These are phyloP conservation scores for Drosophila sturtevanti DNA, from an alignment of 1,140 invertebrate genomes.

Conservation along the genomic window DNA sequence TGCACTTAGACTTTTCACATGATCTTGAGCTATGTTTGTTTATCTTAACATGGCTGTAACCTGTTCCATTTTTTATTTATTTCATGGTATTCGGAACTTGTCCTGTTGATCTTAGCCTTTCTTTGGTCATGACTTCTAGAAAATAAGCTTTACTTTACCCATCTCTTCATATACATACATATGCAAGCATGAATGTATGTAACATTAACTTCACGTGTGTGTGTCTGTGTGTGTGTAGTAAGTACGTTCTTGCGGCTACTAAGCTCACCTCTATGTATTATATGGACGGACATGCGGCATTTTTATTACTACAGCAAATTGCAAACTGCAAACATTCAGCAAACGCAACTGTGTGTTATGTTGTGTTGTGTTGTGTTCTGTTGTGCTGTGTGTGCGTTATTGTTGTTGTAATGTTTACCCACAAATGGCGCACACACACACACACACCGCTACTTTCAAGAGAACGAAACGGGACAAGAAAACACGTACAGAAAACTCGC, in stretches of 20 bases:
- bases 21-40: no score
- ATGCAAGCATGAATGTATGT: background rate
- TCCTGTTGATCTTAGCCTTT: background rate
- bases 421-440: slow-evolving; percentile 45
- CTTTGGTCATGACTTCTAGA: background rate
- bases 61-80: background rate
- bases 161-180: background rate
- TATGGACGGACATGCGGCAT: slow-evolving; percentile 54
- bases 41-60: no score
- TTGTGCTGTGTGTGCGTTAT: background rate
- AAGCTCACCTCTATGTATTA: slow-evolving; percentile 34
- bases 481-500: slow-evolving; percentile 37
- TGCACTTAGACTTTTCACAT: no score
- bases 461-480: slow-evolving; percentile 24
- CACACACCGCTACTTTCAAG: background rate
- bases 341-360: slow-evolving; percentile 10
- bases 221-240: background rate
- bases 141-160: background rate
- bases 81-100: background rate
- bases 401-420: slow-evolving; percentile 29
- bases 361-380: slow-evolving; percentile 1
- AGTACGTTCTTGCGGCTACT: background rate
- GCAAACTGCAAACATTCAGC: slow-evolving; percentile 11
- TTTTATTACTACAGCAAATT: slow-evolving; percentile 53
- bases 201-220: background rate